Evolutionary conservation across 2,888 invertebrate genomes (phyloP), one percentile per base, ranked within the genome.

Genomic region (Nineta flava): DNA sequence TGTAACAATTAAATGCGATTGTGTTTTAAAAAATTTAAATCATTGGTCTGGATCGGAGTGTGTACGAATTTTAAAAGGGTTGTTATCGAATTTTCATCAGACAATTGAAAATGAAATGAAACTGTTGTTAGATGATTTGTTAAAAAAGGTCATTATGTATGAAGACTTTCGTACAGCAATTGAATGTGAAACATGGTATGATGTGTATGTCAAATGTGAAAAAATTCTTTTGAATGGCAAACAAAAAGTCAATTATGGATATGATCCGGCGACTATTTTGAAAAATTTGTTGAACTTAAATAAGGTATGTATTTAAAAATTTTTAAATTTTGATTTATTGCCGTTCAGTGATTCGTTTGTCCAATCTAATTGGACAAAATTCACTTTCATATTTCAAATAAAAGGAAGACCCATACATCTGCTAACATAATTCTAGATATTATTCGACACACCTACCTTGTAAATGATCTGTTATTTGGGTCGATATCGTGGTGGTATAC

Each of bases 91-190:
- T 61, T 70, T 61, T 61, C 71, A 58, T 50, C 66, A 54, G 58
- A 63, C 56, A 58, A 70, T 62, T 64, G 66, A 65, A 7, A 42
- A 51, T 0, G 48, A 54, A 9, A 44, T 65, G 21, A 59, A 62
- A 16, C 49, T 54, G 1, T 60, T 68, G 46, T 69, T 81, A 55
- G 68, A 72, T 16, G 66, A 70, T 45, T 79, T 77, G 70, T 68
- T 77, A 53, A 62, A 71, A n/a, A 75, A 76, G 58, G 77, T 83
- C 56, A 73, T 75, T 45, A 65, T 82, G 2, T 81, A 80, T 59
- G 75, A 79, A 51, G 70, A 74, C 70, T 77, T 77, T 67, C 56
- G 58, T 57, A 32, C 5, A 19, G 9, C 15, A 46, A 70, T 79
- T 60, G 70, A 74, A 5, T 66, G 68, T 3, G 68, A 67, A 50